Evolutionary conservation across 2,113 vertebrate species (phyloP).

Genomic region (Xenus cinereus): DNA sequence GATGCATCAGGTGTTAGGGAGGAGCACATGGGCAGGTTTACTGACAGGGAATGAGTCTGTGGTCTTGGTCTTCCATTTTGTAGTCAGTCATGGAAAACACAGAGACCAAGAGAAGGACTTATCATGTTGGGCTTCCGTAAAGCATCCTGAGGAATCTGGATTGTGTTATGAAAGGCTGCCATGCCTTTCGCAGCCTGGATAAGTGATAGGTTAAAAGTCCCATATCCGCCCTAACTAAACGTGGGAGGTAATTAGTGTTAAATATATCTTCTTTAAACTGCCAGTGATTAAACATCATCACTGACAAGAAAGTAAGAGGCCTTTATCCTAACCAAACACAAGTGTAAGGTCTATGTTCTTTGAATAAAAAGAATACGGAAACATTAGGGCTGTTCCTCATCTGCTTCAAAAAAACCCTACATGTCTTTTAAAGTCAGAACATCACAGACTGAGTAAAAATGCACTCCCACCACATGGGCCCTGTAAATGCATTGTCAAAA

Average conservation of each 20-base stretch:
- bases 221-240: neutral
- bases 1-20: neutral
- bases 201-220: neutral
- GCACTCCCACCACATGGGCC: neutral
- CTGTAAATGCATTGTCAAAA: neutral
- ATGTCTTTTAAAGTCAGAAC: neutral
- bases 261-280: neutral
- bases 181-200: neutral
- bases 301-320: neutral
- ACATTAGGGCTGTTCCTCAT: neutral
- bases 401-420: neutral
- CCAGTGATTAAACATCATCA: neutral
- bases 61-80: neutral
- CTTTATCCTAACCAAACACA: neutral
- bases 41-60: neutral
- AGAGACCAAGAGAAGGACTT: neutral
- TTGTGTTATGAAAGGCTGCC: neutral
- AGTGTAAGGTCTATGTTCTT: neutral
- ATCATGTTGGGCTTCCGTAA: neutral
- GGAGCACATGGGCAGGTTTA: neutral
- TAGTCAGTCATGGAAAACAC: neutral
- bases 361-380: neutral
- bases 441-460: neutral
- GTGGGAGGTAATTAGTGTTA: neutral
- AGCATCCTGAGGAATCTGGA: neutral